These are phyloP conservation scores for Physella acuta DNA, from an alignment of 1,140 invertebrate genomes.

Conservation along the genomic window DNA sequence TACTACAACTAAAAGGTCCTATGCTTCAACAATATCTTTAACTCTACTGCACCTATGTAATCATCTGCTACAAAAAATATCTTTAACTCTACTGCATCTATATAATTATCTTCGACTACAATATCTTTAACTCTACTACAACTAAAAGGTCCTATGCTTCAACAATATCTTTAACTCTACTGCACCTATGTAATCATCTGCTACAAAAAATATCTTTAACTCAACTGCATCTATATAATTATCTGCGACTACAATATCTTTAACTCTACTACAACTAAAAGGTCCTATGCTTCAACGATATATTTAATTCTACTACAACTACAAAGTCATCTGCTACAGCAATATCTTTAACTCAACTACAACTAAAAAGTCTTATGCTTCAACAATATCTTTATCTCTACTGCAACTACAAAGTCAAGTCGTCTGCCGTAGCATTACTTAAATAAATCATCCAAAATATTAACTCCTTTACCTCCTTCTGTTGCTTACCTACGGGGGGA, in stretches of 20 bases:
- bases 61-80: no score
- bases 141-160: neutral
- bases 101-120: no score
- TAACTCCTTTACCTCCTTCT: neutral
- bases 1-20: neutral
- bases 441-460: neutral
- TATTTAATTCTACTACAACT: neutral
- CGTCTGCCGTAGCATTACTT: neutral
- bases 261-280: no score
- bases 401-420: neutral
- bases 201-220: no score
- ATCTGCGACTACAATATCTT: no score
- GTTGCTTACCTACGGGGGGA: slow-evolving; percentile 11
- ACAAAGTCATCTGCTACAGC: neutral
- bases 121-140: neutral
- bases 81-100: no score
- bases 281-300: no score
- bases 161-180: no score
- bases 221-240: no score
- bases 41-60: no score
- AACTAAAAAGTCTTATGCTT: neutral
- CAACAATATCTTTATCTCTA: neutral
- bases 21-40: neutral
- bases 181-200: no score
- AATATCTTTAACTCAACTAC: neutral